A percentile compares a stretch with the other conserved stretches of the same genome.
Evolutionary conservation across 2,888 invertebrate genomes (phyloP).

Genomic region (Rhagophthalmus giganteus): DNA sequence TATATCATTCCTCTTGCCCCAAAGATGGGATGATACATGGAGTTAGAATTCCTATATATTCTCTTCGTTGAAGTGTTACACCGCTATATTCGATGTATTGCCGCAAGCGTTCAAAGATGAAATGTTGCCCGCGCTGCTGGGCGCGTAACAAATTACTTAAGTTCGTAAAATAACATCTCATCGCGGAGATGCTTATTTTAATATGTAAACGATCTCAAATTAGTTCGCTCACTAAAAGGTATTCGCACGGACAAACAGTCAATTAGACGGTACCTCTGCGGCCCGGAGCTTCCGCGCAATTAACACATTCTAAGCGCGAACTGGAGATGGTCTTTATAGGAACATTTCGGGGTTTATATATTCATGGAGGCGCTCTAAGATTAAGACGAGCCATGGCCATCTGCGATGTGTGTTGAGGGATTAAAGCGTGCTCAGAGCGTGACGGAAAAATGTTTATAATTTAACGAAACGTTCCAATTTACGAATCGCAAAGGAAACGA

Average conservation of each 20-base stretch:
- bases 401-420: conserved; percentile 44
- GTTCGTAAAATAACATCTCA: not conserved
- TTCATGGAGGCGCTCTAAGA: conserved; percentile 52
- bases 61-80: conserved; percentile 17
- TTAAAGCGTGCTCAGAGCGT: conserved; percentile 25
- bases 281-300: conserved; percentile 15
- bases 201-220: not conserved
- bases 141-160: not conserved
- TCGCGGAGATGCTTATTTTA: not conserved
- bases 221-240: conserved; percentile 40
- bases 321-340: conserved; percentile 39
- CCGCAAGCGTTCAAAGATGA: conserved; percentile 7
- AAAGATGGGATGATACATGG: conserved; percentile 41
- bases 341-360: conserved; percentile 49
- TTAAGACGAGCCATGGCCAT: conserved; percentile 50
- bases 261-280: conserved; percentile 29
- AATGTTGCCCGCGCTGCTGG: too few species aligned
- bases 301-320: conserved; percentile 34
- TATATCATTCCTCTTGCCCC: conserved; percentile 37
- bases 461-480: conserved; percentile 22
- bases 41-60: conserved; percentile 32
- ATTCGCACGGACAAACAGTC: conserved; percentile 41
- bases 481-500: conserved; percentile 13
- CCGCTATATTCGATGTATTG: conserved; percentile 10
- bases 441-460: conserved; percentile 30